phyloP scores from a whole-genome alignment of 2,113 vertebrate genomes.

The Apistogramma diplotaenia region DNA sequence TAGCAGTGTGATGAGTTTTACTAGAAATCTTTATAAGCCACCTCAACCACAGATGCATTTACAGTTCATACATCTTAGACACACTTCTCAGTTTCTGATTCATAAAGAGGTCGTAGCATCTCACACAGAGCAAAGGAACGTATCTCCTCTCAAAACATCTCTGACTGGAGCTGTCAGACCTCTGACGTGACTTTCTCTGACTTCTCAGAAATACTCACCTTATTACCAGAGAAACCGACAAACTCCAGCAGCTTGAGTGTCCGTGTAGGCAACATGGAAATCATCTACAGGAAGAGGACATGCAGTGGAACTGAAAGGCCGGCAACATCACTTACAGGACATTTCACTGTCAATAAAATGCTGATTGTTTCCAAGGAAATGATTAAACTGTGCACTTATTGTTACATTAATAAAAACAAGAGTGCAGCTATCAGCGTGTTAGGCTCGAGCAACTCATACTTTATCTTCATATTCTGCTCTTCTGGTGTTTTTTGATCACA shows the following conservation, averaged over 20 bases:
- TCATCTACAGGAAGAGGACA: slow-evolving; percentile 76
- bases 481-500: neutral
- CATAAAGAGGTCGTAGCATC: neutral
- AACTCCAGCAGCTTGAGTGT: slow-evolving; percentile 93
- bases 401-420: neutral
- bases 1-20: neutral
- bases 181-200: neutral
- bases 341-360: neutral
- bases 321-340: neutral
- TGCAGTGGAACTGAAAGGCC: neutral
- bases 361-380: neutral
- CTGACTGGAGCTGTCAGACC: neutral
- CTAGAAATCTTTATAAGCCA: neutral
- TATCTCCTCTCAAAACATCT: neutral
- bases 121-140: neutral
- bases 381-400: neutral
- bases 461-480: neutral
- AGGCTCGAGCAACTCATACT: neutral
- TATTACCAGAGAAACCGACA: slow-evolving; percentile 96
- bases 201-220: slow-evolving; percentile 77
- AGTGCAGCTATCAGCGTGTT: neutral
- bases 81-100: neutral
- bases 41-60: neutral
- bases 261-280: slow-evolving; percentile 93
- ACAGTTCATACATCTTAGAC: neutral